These are phyloP conservation scores for Eretmochelys imbricata DNA, from an alignment of 2,113 vertebrate species.

Conservation along the genomic window DNA sequence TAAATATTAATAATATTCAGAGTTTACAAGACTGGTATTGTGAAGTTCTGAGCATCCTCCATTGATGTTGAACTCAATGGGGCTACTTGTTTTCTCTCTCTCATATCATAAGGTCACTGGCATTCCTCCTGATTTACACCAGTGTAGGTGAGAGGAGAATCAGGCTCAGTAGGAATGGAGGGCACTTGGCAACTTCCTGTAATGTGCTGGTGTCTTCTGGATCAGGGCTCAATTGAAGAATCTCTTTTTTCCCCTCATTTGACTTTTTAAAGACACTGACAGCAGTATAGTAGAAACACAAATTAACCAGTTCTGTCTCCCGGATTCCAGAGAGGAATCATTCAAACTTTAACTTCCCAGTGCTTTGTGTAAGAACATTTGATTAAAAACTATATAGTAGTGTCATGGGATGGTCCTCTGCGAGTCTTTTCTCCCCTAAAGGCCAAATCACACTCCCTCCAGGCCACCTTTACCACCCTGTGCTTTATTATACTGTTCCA, in stretches of 20 bases:
- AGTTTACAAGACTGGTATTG: background rate
- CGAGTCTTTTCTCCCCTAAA: background rate
- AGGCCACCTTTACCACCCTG: background rate
- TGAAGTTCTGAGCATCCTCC: background rate
- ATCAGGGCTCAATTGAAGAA: background rate
- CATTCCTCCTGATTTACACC: background rate
- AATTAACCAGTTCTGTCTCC: background rate
- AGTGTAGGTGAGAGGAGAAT: background rate
- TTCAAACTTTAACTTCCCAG: background rate
- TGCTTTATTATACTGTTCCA: background rate
- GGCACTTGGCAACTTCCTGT: background rate
- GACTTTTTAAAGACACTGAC: background rate
- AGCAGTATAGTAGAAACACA: background rate
- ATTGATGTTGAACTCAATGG: background rate
- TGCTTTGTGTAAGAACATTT: background rate
- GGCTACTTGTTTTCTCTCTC: background rate
- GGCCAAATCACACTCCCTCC: background rate
- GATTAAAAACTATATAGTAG: background rate
- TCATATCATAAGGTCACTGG: background rate
- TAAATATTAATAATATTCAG: background rate
- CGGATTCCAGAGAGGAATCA: fast-evolving
- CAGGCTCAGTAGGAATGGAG: background rate
- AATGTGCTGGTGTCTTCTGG: too few species aligned
- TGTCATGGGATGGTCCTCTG: background rate
- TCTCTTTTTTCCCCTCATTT: background rate